phyloP scores from a whole-genome alignment of 2,113 vertebrate genomes.

The Nothocercus julius region DNA sequence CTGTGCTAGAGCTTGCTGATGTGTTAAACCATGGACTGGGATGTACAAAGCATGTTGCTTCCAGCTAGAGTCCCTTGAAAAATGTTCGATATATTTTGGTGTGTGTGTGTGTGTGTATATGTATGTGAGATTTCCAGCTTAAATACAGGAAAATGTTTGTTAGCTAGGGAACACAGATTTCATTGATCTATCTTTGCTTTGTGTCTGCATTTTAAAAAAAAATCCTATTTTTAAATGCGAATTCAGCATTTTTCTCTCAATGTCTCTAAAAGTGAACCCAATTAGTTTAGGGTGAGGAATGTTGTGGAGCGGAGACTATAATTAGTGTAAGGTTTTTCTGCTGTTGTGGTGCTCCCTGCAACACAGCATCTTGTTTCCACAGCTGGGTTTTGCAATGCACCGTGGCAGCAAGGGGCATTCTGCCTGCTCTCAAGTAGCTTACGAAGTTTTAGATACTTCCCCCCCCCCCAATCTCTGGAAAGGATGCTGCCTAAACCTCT shows the following conservation, averaged over 20 bases:
- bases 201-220: neutral
- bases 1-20: neutral
- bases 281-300: neutral
- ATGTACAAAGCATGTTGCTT: neutral
- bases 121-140: too few species aligned
- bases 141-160: neutral
- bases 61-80: neutral
- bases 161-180: neutral
- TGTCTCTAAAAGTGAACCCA: neutral
- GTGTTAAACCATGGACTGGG: neutral
- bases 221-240: too few species aligned
- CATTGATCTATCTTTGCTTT: neutral
- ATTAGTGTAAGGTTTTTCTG: neutral
- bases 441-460: neutral
- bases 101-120: too few species aligned
- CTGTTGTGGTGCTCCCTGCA: neutral
- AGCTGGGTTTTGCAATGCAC: neutral
- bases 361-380: accelerated
- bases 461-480: too few species aligned
- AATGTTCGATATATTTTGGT: neutral
- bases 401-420: neutral
- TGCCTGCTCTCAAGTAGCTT: neutral
- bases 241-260: neutral
- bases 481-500: neutral
- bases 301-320: neutral